A percentile compares a stretch with the other conserved stretches of the same genome.
Conservation (phyloP, 2,888 invertebrate genomes). For the Drosophila longiperda region DNA sequence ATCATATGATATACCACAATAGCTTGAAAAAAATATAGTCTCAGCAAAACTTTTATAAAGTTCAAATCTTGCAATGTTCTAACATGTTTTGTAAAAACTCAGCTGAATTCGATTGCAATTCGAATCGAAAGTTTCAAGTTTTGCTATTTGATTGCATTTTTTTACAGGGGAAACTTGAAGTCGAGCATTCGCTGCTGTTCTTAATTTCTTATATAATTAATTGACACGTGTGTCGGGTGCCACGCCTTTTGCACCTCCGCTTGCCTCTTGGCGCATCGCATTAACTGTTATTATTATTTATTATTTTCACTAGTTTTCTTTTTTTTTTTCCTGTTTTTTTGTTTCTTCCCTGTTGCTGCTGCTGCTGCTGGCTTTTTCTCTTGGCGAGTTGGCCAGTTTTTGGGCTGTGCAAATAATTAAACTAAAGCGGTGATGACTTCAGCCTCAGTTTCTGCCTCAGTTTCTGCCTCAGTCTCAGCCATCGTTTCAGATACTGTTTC, state of each 20-base stretch:
- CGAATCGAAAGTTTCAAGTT: background rate
- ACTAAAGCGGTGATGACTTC: constrained; percentile 63
- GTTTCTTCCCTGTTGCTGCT: background rate
- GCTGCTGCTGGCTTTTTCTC: constrained; percentile 1
- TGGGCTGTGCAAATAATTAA: constrained; percentile 66
- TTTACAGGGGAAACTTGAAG: constrained; percentile 17
- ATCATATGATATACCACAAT: background rate
- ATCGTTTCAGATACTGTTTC: background rate
- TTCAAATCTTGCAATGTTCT: background rate
- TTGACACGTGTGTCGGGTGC: constrained; percentile 66
- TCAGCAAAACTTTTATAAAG: background rate
- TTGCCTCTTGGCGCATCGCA: constrained; percentile 53
- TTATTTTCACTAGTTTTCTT: constrained; percentile 48
- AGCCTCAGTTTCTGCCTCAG: background rate
- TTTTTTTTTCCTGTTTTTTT: background rate
- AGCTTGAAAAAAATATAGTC: background rate
- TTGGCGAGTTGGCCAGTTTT: constrained; percentile 8
- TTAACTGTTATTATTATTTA: constrained; percentile 66
- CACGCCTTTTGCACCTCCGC: constrained; percentile 23
- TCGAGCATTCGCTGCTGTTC: constrained; percentile 6
- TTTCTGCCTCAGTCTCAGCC: background rate
- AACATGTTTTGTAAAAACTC: background rate
- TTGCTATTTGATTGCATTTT: background rate
- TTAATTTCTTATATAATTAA: constrained; percentile 65
- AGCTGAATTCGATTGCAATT: background rate